Base-by-base conservation (phyloP, 2,888 invertebrate genomes). In the Flexamia atlantica region DNA sequence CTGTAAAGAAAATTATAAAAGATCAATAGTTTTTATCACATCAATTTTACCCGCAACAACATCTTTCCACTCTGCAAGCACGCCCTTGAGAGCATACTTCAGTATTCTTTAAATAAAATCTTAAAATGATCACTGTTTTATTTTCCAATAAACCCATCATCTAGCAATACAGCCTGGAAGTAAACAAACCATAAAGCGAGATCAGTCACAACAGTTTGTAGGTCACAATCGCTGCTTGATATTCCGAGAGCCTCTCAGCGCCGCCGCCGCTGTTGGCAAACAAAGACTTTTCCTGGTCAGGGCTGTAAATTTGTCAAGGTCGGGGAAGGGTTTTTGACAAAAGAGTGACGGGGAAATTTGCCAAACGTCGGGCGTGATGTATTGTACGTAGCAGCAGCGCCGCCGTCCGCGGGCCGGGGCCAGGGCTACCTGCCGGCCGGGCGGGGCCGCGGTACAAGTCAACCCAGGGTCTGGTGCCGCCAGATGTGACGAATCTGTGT, bases 291-390 rank as follows among this genome's bases (percentile, higher is more conserved):
- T 57, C 79, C 79, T 53, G 57, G 50, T 79, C 20, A 4, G 53
- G 42, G 57, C 28, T 32, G 40, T 53, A 74, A 57, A 46, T 72
- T 23, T 20, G 74, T 25, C 40, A 17, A 40, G 70, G 82, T 23
- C n/a, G 64, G 64, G 46, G 68, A 72, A 72, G 70, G 82, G 82
- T 82, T 68, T 81, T 30, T 46, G 28, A 72, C 53, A 82, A 36
- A 82, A 82, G 46, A 50, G n/a, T 17, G 40, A 72, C 50, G 57
- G 72, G 14, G 53, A 82, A 72, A 82, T 70, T 82, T 82, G 79
- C 53, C 79, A 79, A 79, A 50, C 50, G 50, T 50, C 76, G 36
- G 12, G 32, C 32, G 30, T 79, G 79, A 57, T 79, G 57, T 30
- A 53, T 79, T 32, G 79, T n/a, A 30, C n/a, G n/a, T n/a, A n/a